phyloP scores from a whole-genome alignment of 2,797 vertebrate genomes.

The Mallotus villosus region DNA sequence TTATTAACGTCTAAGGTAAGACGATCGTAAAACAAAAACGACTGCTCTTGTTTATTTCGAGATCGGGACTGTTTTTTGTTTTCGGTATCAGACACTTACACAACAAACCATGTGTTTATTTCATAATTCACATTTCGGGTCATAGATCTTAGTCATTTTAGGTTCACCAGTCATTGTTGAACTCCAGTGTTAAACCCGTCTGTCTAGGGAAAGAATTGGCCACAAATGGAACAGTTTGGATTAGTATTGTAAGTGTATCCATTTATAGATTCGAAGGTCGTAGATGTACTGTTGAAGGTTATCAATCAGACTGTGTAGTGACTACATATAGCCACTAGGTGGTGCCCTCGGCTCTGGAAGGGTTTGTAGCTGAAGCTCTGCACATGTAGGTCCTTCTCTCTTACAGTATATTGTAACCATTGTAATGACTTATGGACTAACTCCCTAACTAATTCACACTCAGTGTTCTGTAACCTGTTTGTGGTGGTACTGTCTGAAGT shows the following conservation, averaged over 20 bases:
- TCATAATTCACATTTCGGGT: slow-evolving; percentile 41
- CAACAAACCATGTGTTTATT: slow-evolving; percentile 41
- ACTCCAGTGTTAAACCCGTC: slow-evolving; percentile 57
- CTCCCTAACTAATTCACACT: slow-evolving; percentile 62
- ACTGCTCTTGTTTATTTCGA: slow-evolving; percentile 13
- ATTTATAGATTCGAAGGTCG: slow-evolving; percentile 43
- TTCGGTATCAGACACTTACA: slow-evolving; percentile 47
- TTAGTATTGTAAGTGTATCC: slow-evolving; percentile 27
- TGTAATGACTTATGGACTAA: slow-evolving; percentile 55
- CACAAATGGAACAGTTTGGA: slow-evolving; percentile 30
- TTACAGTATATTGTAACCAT: slow-evolving; percentile 52
- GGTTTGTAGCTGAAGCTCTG: slow-evolving; percentile 44
- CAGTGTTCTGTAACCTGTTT: slow-evolving; percentile 63
- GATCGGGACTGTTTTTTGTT: slow-evolving; percentile 17
- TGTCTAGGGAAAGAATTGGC: slow-evolving; percentile 20
- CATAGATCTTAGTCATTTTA: slow-evolving; percentile 28
- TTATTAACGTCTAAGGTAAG: slow-evolving; percentile 31
- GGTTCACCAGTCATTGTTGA: slow-evolving; percentile 23
- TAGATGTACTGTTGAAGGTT: slow-evolving; percentile 49
- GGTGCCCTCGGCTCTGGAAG: slow-evolving; percentile 36
- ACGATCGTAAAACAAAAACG: slow-evolving; percentile 37
- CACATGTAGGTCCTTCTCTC: slow-evolving; percentile 39
- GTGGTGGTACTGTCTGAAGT: slow-evolving; percentile 55
- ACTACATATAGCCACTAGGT: too few species aligned
- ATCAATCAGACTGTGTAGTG: slow-evolving; percentile 14